Evolutionary conservation across 1,140 invertebrate species (phyloP).

Genomic region (Drosophila pachea): DNA sequence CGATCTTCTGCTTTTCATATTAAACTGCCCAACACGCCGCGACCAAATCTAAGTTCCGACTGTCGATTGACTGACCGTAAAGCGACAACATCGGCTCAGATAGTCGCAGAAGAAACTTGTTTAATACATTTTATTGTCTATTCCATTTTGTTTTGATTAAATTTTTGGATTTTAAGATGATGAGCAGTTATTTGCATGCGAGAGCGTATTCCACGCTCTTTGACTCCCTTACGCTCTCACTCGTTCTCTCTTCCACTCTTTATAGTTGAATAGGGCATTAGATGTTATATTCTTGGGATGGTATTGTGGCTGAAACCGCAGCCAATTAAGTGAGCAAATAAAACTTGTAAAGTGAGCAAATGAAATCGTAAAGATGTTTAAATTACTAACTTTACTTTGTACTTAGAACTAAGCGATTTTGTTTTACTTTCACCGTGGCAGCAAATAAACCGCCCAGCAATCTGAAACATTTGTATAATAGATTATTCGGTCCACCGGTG

Average conservation of each 20-base stretch:
- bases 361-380: constrained; percentile 9
- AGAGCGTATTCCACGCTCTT: constrained; percentile 6
- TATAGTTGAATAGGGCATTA: too few relatives aligned
- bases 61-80: constrained; percentile 37
- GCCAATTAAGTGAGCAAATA: too few relatives aligned
- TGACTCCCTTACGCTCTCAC: not conserved
- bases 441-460: not conserved
- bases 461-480: not conserved
- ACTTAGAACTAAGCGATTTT: constrained; percentile 14
- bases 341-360: not conserved
- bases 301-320: too few relatives aligned
- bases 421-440: constrained; percentile 20
- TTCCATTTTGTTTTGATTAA: constrained; percentile 29
- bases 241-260: not conserved
- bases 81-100: constrained; percentile 29
- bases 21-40: constrained; percentile 50
- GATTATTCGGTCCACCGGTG: constrained; percentile 93
- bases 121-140: constrained; percentile 57
- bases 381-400: constrained; percentile 5
- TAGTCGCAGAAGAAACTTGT: constrained; percentile 71
- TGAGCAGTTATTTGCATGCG: constrained; percentile 47
- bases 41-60: constrained; percentile 66
- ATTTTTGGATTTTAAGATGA: constrained; percentile 35
- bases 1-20: constrained; percentile 25
- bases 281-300: too few relatives aligned